phyloP scores from a whole-genome alignment of 1,140 invertebrate species.

The Pantala flavescens region DNA sequence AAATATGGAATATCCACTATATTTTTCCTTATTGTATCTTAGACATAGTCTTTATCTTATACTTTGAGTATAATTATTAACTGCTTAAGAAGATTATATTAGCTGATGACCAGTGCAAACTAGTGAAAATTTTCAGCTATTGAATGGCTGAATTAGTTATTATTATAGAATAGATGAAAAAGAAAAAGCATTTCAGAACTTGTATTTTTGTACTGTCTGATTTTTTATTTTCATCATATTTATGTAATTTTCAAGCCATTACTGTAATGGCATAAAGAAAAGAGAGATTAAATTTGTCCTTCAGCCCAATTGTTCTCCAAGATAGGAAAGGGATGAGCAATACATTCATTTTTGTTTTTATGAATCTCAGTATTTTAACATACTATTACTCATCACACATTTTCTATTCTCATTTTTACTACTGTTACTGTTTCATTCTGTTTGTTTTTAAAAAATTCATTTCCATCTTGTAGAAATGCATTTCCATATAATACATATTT shows the following conservation, averaged over 20 bases:
- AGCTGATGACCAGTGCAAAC: conserved; percentile 1
- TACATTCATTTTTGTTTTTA: not conserved
- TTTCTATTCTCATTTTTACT: not conserved
- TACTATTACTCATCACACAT: not conserved
- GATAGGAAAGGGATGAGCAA: not conserved
- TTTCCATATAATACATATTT: not conserved
- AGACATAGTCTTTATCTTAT: not conserved
- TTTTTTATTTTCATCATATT: conserved; percentile 6
- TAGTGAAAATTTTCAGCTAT: not conserved
- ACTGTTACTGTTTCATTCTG: not conserved
- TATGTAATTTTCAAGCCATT: not conserved
- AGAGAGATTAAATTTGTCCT: not conserved
- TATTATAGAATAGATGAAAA: not conserved
- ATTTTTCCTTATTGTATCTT: not conserved
- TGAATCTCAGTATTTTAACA: not conserved
- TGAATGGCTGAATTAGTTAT: not conserved
- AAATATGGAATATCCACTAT: not conserved
- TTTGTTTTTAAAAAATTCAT: not conserved
- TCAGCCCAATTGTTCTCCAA: not conserved
- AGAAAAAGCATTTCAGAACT: conserved; percentile 10
- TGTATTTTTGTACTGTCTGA: conserved; percentile 10
- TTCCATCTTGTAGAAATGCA: not conserved
- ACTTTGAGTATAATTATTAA: conserved; percentile 1
- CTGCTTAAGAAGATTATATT: not conserved
- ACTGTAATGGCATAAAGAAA: not conserved